Base-by-base conservation (phyloP, 2,888 invertebrate species). In the Dynastes maya region DNA sequence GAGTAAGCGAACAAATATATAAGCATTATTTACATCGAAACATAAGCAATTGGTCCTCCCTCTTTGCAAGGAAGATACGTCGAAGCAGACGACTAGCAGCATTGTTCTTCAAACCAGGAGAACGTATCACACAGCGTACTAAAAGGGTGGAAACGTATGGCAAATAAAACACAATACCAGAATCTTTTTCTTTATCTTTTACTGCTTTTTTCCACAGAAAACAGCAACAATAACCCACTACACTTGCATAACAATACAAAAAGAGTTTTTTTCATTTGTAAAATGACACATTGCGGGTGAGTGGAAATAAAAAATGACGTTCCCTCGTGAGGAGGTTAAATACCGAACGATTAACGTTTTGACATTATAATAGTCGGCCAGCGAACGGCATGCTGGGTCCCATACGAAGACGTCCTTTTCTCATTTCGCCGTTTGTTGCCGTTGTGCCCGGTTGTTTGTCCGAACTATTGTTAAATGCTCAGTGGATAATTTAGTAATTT, bases 401-500 rank as follows among this genome's bases (percentile, higher is more conserved):
- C 81, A 58, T 58, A 58, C 55, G 70, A 78, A 81, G 80, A 78
- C 80, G 80, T 81, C 80, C 80, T 82, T 82, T 82, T 82, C 80
- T 80, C 82, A 83, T 83, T 83, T 82, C 68, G 51, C 51, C 61
- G 80, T 83, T 37, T 81, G 72, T 40, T 80, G 80, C 77, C 81
- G 72, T 49, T 80, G 80, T 77, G 79, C 78, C 71, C 81, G 79
- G 82, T 82, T 83, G 83, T 83, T 82, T 82, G 82, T 81, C 83
- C 78, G 80, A 77, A 82, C 82, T 82, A 83, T 83, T 84, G 84
- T 84, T 84, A 82, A 83, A 83, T 83, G 83, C 80, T 83, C 83
- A 82, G 83, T 82, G 84, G 84, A 85, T 86, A 86, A 85, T 86
- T 86, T 85, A 86, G 86, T 87, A 87, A 88, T 88, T 86, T 86